A percentile compares a stretch with the other conserved stretches of the same genome.
These are phyloP conservation scores for Acleris cristana DNA, from an alignment of 2,888 invertebrate genomes.

Conservation along the genomic window DNA sequence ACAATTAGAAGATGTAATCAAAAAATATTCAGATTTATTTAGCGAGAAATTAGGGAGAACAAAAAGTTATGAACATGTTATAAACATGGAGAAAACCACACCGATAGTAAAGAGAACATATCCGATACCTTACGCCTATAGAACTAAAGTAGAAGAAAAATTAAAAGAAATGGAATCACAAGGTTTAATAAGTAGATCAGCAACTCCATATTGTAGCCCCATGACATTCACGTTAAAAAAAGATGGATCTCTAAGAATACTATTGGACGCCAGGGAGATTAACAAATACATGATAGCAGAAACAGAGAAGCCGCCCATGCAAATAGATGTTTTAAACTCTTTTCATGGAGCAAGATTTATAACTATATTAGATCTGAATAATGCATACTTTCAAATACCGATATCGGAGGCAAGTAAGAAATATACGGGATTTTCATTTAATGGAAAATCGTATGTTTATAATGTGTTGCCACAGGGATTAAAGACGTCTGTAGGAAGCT, in stretches of 20 bases:
- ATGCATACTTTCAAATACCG: slow-evolving; percentile 42
- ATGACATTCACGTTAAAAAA: slow-evolving; percentile 10
- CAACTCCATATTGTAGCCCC: slow-evolving; percentile 16
- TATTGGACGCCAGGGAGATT: slow-evolving; percentile 15
- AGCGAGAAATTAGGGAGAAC: slow-evolving; percentile 32
- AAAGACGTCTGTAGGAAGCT: slow-evolving; percentile 44
- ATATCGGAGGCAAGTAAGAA: slow-evolving; percentile 30
- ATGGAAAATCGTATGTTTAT: slow-evolving; percentile 38
- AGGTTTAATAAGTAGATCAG: slow-evolving; percentile 1
- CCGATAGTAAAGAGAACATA: slow-evolving; percentile 40
- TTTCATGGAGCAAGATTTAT: slow-evolving; percentile 36
- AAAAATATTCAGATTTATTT: slow-evolving; percentile 23
- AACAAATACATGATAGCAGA: slow-evolving; percentile 14
- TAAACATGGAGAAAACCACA: slow-evolving; percentile 34
- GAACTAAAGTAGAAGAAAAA: slow-evolving; percentile 39
- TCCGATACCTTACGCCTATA: slow-evolving; percentile 43
- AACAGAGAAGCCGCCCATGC: slow-evolving; percentile 9
- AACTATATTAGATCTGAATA: slow-evolving; percentile 40
- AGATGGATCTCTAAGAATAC: slow-evolving; percentile 5
- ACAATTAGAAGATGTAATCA: slow-evolving; percentile 4
- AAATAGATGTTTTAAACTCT: slow-evolving; percentile 9
- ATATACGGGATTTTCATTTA: slow-evolving; percentile 39
- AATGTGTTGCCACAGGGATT: slow-evolving; percentile 42
- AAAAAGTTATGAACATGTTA: slow-evolving; percentile 41
- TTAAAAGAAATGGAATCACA: slow-evolving; percentile 39